phyloP scores from a whole-genome alignment of 2,888 invertebrate species.

The Callyntrura guangdongensis region DNA sequence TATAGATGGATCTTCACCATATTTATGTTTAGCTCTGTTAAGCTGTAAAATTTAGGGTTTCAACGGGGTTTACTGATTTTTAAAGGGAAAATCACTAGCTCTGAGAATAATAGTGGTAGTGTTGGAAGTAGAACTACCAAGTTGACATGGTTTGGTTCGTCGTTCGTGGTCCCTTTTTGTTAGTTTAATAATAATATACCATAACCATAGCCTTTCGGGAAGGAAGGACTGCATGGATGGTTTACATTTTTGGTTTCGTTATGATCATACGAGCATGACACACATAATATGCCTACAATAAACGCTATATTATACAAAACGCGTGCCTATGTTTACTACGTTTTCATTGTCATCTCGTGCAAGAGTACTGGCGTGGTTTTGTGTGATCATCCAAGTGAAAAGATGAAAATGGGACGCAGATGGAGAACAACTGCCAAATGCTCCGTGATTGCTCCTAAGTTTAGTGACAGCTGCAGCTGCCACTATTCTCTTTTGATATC shows the following conservation, averaged over 20 bases:
- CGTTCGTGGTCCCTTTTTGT: background rate
- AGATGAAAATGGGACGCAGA: conserved; percentile 67
- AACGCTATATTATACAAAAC: conserved; percentile 50
- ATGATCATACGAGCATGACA: conserved; percentile 1
- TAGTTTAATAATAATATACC: too few species aligned
- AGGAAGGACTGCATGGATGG: background rate
- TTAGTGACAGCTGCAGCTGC: conserved; percentile 66
- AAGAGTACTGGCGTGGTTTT: conserved; percentile 28
- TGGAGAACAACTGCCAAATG: conserved; percentile 65
- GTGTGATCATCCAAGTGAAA: conserved; percentile 49
- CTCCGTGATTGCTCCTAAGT: conserved; percentile 35
- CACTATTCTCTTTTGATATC: background rate
- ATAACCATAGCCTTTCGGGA: too few species aligned
- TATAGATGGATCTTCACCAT: background rate
- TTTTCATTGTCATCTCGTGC: background rate
- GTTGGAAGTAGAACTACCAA: background rate
- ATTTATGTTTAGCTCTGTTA: background rate
- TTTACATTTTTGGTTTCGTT: background rate
- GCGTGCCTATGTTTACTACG: conserved; percentile 41
- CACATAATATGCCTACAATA: conserved; percentile 2
- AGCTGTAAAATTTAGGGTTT: background rate
- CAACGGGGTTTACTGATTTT: conserved; percentile 6
- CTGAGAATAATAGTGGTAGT: background rate
- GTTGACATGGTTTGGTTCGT: background rate
- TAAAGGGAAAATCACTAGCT: conserved; percentile 31